Base-by-base conservation (phyloP, 2,888 invertebrate species). In the Frankliniella intonsa region DNA sequence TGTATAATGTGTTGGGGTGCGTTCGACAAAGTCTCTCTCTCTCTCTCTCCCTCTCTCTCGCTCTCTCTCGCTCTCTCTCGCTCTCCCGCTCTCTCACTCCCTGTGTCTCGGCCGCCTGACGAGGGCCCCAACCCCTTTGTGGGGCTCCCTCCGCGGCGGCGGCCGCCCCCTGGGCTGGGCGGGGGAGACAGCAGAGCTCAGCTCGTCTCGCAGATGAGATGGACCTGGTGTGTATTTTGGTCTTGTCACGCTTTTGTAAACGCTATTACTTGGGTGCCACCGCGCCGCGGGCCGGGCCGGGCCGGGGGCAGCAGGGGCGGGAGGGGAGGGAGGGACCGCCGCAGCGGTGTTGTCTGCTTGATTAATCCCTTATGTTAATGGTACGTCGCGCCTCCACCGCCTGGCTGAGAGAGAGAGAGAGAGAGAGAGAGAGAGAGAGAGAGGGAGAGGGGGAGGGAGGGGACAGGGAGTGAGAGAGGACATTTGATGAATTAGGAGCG, bases 171-270 rank as follows among this genome's bases (percentile, higher is more conserved):
- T 10, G 55, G 62, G 62, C 12, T 5, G 19, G 14, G 14, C 11
- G 19, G 62, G 62, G 62, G 62, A 7, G 14, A 7, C 14, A 14
- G 14, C 62, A 62, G 12, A 17, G n/a, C 62, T n/a, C 62, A 17
- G n/a, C 62, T n/a, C 62, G 19, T 62, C 19, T 62, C 62, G 17
- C 62, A 22, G 69, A 25, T 25, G 69, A 76, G 69, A 76, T 25
- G 69, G 69, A 76, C 69, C 25, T 25, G 69, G 69, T 76, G 69
- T 76, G 69, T 76, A 76, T 76, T 76, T 76, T 25, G 69, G 69
- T 76, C 69, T 76, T 76, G 69, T 76, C 69, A 76, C 69, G 69
- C 69, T 22, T 76, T 25, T 76, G 69, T 76, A 76, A 76, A 76
- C 69, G 69, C 69, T 76, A 25, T 76, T 76, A 76, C 69, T 76